Percentiles rank a stretch among this genome's conserved stretches.
Evolutionary conservation across 2,797 vertebrate genomes (phyloP).

Genomic region (Sebastes dallii): DNA sequence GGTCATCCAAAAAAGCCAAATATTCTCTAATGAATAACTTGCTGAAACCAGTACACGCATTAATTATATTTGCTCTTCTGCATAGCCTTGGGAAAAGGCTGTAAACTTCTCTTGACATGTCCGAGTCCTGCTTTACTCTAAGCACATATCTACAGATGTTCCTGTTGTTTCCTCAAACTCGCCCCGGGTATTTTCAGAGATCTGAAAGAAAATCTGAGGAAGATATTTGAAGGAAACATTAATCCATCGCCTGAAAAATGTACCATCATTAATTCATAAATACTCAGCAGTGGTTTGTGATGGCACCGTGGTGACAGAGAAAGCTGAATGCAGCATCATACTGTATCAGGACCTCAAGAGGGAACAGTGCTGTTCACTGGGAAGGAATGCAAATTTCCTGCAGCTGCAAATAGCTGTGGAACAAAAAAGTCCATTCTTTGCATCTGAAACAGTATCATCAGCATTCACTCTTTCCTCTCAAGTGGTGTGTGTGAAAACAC

Average conservation of each 20-base stretch:
- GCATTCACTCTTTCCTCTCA: slow-evolving; percentile 60
- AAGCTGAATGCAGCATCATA: slow-evolving; percentile 45
- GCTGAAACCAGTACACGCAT: slow-evolving; percentile 19
- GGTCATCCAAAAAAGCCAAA: not conserved
- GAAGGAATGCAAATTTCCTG: slow-evolving; percentile 67
- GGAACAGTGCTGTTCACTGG: slow-evolving; percentile 50
- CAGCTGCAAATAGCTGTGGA: slow-evolving; percentile 65
- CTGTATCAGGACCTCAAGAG: slow-evolving; percentile 37
- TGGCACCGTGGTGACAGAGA: slow-evolving; percentile 39
- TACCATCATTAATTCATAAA: not conserved
- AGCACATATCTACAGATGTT: slow-evolving; percentile 49
- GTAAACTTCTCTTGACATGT: slow-evolving; percentile 42
- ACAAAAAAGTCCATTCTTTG: slow-evolving; percentile 57
- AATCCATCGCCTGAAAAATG: slow-evolving; percentile 22
- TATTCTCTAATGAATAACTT: slow-evolving; percentile 15
- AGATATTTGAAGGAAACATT: slow-evolving; percentile 66
- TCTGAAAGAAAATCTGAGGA: slow-evolving; percentile 78
- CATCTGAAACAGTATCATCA: slow-evolving; percentile 64
- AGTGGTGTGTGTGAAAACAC: slow-evolving; percentile 55
- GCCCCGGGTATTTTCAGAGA: slow-evolving; percentile 70
- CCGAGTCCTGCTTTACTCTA: slow-evolving; percentile 24
- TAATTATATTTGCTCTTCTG: not conserved
- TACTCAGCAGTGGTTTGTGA: slow-evolving; percentile 48
- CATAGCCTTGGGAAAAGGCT: slow-evolving; percentile 3
- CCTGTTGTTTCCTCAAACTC: slow-evolving; percentile 59